Percentiles rank a stretch among this genome's conserved stretches.
phyloP scores from a whole-genome alignment of 2,888 invertebrate species.

The Ophion slaviceki region DNA sequence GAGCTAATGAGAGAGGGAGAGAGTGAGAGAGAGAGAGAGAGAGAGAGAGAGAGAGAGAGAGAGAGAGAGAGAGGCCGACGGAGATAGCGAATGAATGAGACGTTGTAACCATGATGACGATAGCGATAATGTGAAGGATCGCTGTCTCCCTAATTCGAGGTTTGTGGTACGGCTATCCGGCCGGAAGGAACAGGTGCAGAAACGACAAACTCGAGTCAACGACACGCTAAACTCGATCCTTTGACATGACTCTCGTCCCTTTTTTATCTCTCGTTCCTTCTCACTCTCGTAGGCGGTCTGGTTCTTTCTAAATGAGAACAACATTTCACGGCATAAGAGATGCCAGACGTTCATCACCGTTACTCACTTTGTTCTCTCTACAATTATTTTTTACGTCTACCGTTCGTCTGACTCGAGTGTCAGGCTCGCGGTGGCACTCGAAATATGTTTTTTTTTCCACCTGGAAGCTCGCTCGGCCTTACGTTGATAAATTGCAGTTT shows the following conservation, averaged over 20 bases:
- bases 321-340: conserved; percentile 35
- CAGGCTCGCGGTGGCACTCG: conserved; percentile 2
- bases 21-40: conserved; percentile 4
- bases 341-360: conserved; percentile 46
- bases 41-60: background rate
- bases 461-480: background rate
- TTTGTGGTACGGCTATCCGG: conserved; percentile 43
- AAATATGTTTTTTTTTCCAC: background rate
- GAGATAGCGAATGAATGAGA: conserved; percentile 17
- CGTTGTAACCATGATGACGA: conserved; percentile 52
- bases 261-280: conserved; percentile 11
- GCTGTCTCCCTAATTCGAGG: conserved; percentile 59
- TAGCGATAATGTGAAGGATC: conserved; percentile 54
- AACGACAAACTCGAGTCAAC: conserved; percentile 57
- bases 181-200: conserved; percentile 55
- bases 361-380: conserved; percentile 27
- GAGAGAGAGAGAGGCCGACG: background rate
- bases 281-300: background rate
- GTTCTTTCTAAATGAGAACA: conserved; percentile 14
- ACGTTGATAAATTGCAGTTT: conserved; percentile 43
- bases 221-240: conserved; percentile 56
- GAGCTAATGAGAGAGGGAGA: background rate
- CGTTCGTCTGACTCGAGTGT: conserved; percentile 20
- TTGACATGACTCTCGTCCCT: conserved; percentile 17
- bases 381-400: conserved; percentile 46